Evolutionary conservation across 2,797 vertebrate species (phyloP), one percentile per base, ranked within the genome.

Genomic region (Gadopsis marmoratus): DNA sequence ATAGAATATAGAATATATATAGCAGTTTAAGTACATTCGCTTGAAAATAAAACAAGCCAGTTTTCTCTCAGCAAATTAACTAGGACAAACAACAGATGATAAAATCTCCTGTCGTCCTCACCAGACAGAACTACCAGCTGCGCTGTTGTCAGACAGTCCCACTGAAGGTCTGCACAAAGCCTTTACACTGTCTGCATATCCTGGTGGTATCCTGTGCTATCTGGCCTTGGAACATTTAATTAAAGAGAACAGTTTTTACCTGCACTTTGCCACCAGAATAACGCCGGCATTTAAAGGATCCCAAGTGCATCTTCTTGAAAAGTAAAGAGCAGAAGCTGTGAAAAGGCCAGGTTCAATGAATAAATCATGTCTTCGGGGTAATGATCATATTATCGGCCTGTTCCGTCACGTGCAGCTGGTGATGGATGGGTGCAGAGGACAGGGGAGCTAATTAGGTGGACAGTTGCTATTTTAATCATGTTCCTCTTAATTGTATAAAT

Each of bases 51-150:
- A 73, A 39, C 39, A 33, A 33, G 23, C 3, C 45, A 21, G 21
- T 53, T 60, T 65, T 37, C 43, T 80, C 55, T 58, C 54, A 29
- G 66, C 33, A 62, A 68, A 72, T 33, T 12, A 66, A 76, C 7
- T 17, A 64, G 79, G 74, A 78, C 84, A 83, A 82, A 84, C 83
- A 86, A 68, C 78, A 77, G 81, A 70, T 53, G 74, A 86, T 61
- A 6, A 62, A 75, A 51, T 21, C 50, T 72, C 67, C 65, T 54
- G 55, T 67, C n/a, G 26, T 79, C 50, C 39, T 82, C 64, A 69
- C 13, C 84, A 78, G 56, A 62, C 55, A 29, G 51, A 33, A 11
- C 14, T 1, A 72, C 59, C 77, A 77, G 79, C 82, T 85, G 85
- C 11, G 72, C 35, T 9, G 54, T 54, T 72, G 43, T 47, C 70